Base-by-base conservation (phyloP, 2,888 invertebrate genomes). In the Tachystola acroxantha region DNA sequence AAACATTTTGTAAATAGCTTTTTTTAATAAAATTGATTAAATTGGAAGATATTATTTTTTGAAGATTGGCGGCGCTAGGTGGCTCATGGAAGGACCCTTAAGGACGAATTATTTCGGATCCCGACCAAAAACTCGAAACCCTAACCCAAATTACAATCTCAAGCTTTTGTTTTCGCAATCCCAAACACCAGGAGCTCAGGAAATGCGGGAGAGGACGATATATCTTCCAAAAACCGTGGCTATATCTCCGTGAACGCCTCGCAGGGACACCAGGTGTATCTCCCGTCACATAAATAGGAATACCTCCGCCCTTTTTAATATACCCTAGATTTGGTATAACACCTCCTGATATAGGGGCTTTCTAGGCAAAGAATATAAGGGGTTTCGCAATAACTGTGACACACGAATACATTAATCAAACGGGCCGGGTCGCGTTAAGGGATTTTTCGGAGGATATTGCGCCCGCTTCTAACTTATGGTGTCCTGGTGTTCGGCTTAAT, bases 361-460 rank as follows among this genome's bases (percentile, higher is more conserved):
- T 62, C 63, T 49, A 54, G 53, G 53, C 53, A 55, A 62, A 57
- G 61, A 72, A 65, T 64, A 64, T 62, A 65, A 68, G 67, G 65
- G 65, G 48, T 52, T 63, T 68, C 64, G 71, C 66, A 79, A 81
- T 81, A 80, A 76, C 76, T 71, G 79, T 71, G 79, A 78, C 81
- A 71, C 65, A 55, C 48, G 76, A 70, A 80, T 77, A 82, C 84
- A 85, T 85, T 85, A 80, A 85, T 85, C 85, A 85, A 81, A 81
- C 47, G 51, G 59, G 53, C n/a, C 45, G 43, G 53, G 54, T 48
- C 54, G 54, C 52, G 45, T 57, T 52, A n/a, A 52, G 60, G 69
- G 64, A 70, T 71, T 71, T 70, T 65, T 70, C 58, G 57, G 50
- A 47, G 69, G 74, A 80, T 84, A 84, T 85, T 81, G 68, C 73